These are phyloP conservation scores for Pentalonia nigronervosa DNA, from an alignment of 1,140 invertebrate species.

Conservation along the genomic window DNA sequence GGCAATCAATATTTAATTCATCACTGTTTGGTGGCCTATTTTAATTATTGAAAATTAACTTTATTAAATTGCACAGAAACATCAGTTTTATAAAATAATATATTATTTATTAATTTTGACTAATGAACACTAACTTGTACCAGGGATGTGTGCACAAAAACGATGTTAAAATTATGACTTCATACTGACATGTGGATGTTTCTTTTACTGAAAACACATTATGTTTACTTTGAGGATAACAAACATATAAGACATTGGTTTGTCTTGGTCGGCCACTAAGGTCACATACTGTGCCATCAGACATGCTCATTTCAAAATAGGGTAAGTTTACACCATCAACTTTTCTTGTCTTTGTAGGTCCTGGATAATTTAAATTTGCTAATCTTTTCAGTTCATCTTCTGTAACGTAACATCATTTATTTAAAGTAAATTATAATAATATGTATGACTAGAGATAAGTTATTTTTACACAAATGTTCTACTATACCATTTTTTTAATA, in stretches of 20 bases:
- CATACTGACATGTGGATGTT: constrained; percentile 92
- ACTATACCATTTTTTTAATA: not conserved
- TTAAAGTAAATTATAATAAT: not conserved
- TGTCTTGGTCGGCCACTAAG: constrained; percentile 82
- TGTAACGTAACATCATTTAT: not conserved
- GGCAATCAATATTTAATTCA: constrained; percentile 53
- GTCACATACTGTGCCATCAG: constrained; percentile 87
- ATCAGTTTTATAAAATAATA: not conserved
- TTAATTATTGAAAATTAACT: not conserved
- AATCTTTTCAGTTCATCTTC: constrained; percentile 49
- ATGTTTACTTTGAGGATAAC: constrained; percentile 84
- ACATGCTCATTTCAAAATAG: constrained; percentile 81
- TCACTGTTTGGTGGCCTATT: constrained; percentile 48
- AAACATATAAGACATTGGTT: constrained; percentile 84
- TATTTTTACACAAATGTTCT: not conserved
- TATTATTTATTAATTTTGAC: not conserved
- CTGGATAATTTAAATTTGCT: constrained; percentile 47
- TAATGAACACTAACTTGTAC: constrained; percentile 71
- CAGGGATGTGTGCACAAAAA: constrained; percentile 86
- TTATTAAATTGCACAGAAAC: not conserved
- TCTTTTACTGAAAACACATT: constrained; percentile 94
- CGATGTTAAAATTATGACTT: constrained; percentile 85
- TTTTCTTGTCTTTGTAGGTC: constrained; percentile 68
- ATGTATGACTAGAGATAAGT: not conserved
- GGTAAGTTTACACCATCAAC: constrained; percentile 87